These are phyloP conservation scores for Xenopus borealis DNA, from an alignment of 2,113 vertebrate genomes.

Conservation along the genomic window DNA sequence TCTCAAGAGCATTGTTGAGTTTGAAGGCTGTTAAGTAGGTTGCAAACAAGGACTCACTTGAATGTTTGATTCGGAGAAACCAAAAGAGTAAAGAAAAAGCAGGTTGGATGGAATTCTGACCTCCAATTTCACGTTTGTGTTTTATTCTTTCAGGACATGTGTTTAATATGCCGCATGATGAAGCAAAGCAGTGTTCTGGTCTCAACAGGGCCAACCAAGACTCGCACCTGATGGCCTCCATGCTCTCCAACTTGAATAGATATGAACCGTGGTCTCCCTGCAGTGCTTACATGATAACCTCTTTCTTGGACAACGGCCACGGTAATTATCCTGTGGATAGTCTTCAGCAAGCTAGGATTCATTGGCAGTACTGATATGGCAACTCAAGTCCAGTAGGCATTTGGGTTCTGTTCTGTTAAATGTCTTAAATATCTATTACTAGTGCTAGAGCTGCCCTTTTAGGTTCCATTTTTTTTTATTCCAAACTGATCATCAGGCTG, in stretches of 20 bases:
- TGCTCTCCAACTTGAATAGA: conserved; percentile 88
- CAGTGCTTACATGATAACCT: conserved; percentile 91
- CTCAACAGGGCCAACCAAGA: conserved; percentile 76
- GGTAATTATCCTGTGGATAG: conserved; percentile 60
- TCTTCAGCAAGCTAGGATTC: too few species aligned
- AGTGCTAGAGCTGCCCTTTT: too few species aligned
- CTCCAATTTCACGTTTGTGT: too few species aligned
- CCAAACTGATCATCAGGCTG: too few species aligned
- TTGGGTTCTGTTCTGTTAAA: background rate
- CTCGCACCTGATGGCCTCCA: conserved; percentile 96
- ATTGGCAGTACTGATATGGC: too few species aligned
- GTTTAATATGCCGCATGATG: conserved; percentile 97
- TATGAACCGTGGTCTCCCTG: conserved; percentile 93
- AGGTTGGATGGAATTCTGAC: too few species aligned
- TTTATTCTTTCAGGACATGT: conserved; percentile 78
- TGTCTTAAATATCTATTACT: too few species aligned
- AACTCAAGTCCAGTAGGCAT: too few species aligned
- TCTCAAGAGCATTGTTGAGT: conserved; percentile 19
- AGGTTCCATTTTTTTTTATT: too few species aligned
- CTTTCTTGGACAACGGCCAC: conserved; percentile 93
- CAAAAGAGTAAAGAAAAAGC: too few species aligned
- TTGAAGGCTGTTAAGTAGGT: conserved; percentile 1
- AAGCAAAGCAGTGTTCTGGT: conserved; percentile 85
- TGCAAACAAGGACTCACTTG: background rate
- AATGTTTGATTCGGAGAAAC: too few species aligned